Base-by-base conservation (phyloP, 2,113 vertebrate genomes). In the Pelusios castaneus region DNA sequence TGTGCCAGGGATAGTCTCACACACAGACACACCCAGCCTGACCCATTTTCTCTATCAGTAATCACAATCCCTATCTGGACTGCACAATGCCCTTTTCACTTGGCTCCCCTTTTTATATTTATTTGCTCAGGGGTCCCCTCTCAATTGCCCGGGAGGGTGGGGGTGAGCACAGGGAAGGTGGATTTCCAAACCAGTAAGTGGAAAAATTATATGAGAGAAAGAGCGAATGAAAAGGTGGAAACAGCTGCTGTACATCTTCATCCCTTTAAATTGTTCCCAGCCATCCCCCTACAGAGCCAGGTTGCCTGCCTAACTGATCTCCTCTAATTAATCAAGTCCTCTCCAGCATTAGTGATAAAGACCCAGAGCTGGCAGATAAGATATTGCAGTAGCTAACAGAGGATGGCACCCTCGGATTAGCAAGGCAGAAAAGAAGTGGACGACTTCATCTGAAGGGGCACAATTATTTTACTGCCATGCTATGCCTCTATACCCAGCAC, bases 261-360 rank as follows among this genome's bases (percentile, higher is more conserved):
- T 96, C 93, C 95, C 94, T 97, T 96, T 92, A 94, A 95, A 93
- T 63, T 94, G 91, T 90, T 91, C 95, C 91, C 58, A 38, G 85
- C 89, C 84, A 85, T 95, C 86, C 77, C 86, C 88, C 95, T 0
- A 14, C 82, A 19, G 87, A 97, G 91, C 94, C 14, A 4, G 93
- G 88, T 88, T 94, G 92, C 84, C 96, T 93, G 89, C 8, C 84
- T 90, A 84, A 91, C 93, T 92, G 91, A 93, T 92, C 92, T 95
- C 93, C 73, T 84, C 94, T 97, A 95, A 97, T 98, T 96, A 97
- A 97, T 97, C 97, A 63, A 92, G 84, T 92, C 92, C 91, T 94
- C 92, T 95, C 95, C 92, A 88, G 49, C 5, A 13, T 89, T 1
- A 31, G 34, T 54, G 91, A 92, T 95, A 92, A 81, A 91, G 84